phyloP scores from a whole-genome alignment of 1,140 invertebrate species.

The Ptiloglossa arizonensis region DNA sequence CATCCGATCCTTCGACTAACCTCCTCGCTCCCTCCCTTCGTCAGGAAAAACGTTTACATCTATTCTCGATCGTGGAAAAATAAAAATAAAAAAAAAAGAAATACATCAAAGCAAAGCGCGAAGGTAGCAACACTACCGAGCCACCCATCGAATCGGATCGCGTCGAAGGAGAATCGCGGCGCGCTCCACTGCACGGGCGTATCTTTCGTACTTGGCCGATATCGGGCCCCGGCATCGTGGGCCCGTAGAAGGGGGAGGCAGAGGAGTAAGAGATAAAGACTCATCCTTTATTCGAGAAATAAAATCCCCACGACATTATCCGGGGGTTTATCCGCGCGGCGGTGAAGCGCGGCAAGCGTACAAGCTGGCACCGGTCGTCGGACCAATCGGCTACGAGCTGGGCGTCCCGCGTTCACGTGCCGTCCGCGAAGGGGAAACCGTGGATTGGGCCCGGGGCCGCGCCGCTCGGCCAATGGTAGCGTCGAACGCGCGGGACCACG shows the following conservation, averaged over 20 bases:
- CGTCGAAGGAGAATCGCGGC: too few relatives aligned
- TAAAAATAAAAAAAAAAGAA: background rate
- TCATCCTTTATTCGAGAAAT: conserved; percentile 66
- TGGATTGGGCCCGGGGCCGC: conserved; percentile 62
- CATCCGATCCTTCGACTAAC: too few relatives aligned
- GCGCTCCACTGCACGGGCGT: background rate
- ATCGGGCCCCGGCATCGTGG: conserved; percentile 29
- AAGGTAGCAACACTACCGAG: background rate
- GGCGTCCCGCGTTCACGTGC: conserved; percentile 52
- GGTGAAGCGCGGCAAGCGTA: conserved; percentile 26
- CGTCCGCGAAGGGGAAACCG: background rate
- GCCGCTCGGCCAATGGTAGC: conserved; percentile 64
- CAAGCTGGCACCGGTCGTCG: conserved; percentile 25
- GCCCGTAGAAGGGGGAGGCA: conserved; percentile 7
- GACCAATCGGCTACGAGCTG: conserved; percentile 66
- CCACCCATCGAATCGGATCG: background rate
- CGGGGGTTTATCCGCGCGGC: conserved; percentile 45
- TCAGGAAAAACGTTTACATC: background rate
- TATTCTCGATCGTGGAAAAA: too few relatives aligned
- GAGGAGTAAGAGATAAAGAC: conserved; percentile 51
- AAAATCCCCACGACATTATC: conserved; percentile 65
- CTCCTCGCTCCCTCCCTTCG: background rate
- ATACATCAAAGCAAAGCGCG: background rate
- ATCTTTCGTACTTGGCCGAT: conserved; percentile 14
- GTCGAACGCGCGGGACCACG: conserved; percentile 27